These are phyloP conservation scores for Meda fulgida DNA, from an alignment of 2,797 vertebrate species.

Conservation along the genomic window DNA sequence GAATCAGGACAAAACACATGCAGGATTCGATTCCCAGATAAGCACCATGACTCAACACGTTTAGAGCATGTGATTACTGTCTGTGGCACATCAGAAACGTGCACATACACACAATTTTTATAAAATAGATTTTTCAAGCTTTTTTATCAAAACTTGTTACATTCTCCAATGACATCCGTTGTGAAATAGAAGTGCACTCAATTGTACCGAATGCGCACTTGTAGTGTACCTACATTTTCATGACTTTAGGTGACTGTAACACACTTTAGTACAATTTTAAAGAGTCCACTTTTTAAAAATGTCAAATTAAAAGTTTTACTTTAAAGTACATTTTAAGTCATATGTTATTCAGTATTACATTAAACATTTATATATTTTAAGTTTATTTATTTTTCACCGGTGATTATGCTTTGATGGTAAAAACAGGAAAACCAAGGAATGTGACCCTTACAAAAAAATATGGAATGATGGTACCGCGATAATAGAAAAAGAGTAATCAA, in stretches of 20 bases:
- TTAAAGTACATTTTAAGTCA: not conserved
- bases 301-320: not conserved
- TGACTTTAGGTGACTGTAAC: too few relatives aligned
- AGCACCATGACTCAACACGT: not conserved
- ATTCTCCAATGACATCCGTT: too few relatives aligned
- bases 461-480: not conserved
- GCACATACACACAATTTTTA: not conserved
- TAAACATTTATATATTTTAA: not conserved
- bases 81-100: not conserved
- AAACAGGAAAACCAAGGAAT: not conserved
- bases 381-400: not conserved
- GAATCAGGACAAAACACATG: not conserved
- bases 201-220: too few relatives aligned
- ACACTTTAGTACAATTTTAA: too few relatives aligned
- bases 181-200: too few relatives aligned
- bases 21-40: not conserved
- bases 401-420: not conserved
- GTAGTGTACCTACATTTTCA: too few relatives aligned
- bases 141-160: not conserved
- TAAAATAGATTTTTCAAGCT: not conserved
- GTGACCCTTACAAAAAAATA: not conserved
- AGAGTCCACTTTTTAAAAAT: not conserved
- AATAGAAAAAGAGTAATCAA: not conserved
- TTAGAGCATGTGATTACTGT: not conserved
- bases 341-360: not conserved